These are phyloP conservation scores for Loxodonta africana DNA, from an alignment of 2,113 vertebrate species.

Conservation along the genomic window DNA sequence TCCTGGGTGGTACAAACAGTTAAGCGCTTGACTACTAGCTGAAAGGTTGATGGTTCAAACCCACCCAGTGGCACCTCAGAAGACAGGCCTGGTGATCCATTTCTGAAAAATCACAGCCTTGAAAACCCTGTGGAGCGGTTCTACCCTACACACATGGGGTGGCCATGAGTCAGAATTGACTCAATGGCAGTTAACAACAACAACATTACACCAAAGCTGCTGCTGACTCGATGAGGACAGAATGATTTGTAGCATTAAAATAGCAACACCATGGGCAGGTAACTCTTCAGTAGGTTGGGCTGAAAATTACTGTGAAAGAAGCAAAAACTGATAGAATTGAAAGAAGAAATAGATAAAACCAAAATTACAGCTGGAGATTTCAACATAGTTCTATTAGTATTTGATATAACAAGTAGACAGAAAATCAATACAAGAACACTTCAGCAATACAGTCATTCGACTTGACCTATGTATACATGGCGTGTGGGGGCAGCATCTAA, in stretches of 20 bases:
- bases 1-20: neutral
- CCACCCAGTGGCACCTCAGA: neutral
- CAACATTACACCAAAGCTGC: constrained; percentile 25
- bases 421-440: constrained; percentile 39
- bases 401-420: constrained; percentile 12
- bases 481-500: too few relatives aligned
- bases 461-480: neutral
- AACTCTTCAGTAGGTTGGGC: constrained; percentile 43
- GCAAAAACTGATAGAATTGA: neutral
- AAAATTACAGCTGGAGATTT: constrained; percentile 44
- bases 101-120: neutral
- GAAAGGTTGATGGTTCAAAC: neutral
- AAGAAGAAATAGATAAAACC: constrained; percentile 48
- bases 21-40: neutral
- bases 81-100: neutral
- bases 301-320: constrained; percentile 36
- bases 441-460: constrained; percentile 7
- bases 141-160: neutral
- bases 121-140: neutral
- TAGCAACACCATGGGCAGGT: constrained; percentile 31
- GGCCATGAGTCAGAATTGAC: neutral
- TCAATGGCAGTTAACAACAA: neutral
- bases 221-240: neutral
- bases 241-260: constrained; percentile 62
- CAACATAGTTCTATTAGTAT: constrained; percentile 15